Percentiles rank a stretch among this genome's conserved stretches.
Evolutionary conservation across 2,888 invertebrate genomes (phyloP).

Genomic region (Bombyx huttoni): DNA sequence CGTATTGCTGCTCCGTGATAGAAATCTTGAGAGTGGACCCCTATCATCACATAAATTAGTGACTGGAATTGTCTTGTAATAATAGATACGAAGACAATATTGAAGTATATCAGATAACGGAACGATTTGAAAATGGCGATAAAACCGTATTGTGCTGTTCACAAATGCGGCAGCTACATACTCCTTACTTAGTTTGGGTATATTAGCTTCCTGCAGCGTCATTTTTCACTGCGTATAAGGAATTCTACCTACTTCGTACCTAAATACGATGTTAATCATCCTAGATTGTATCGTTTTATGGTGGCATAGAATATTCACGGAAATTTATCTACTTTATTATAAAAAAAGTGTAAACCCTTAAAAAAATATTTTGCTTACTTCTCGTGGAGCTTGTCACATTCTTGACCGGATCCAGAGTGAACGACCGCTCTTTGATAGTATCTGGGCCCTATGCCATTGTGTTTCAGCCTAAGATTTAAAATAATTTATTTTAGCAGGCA

Average conservation of each 20-base stretch:
- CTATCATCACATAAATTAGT: too few species aligned
- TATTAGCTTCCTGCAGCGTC: constrained; percentile 1
- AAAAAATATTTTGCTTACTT: too few species aligned
- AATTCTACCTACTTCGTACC: not conserved
- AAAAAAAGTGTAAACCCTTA: too few species aligned
- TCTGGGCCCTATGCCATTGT: too few species aligned
- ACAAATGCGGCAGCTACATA: constrained; percentile 1
- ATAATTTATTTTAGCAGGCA: too few species aligned
- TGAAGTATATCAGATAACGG: not conserved
- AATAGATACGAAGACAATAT: not conserved
- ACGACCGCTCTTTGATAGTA: too few species aligned
- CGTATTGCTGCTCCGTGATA: too few species aligned
- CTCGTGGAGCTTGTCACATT: too few species aligned
- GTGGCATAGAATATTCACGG: not conserved
- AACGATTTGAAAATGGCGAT: not conserved
- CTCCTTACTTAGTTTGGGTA: not conserved
- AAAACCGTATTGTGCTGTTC: not conserved
- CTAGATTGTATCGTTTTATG: not conserved
- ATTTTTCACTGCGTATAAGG: constrained; percentile 1
- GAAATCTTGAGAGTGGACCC: too few species aligned
- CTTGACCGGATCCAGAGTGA: too few species aligned
- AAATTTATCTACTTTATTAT: too few species aligned
- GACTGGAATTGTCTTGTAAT: not conserved
- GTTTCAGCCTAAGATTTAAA: too few species aligned
- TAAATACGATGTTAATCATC: constrained; percentile 1